Percentiles rank a stretch among this genome's conserved stretches.
phyloP scores from a whole-genome alignment of 2,113 vertebrate species.

The Notothenia coriiceps region DNA sequence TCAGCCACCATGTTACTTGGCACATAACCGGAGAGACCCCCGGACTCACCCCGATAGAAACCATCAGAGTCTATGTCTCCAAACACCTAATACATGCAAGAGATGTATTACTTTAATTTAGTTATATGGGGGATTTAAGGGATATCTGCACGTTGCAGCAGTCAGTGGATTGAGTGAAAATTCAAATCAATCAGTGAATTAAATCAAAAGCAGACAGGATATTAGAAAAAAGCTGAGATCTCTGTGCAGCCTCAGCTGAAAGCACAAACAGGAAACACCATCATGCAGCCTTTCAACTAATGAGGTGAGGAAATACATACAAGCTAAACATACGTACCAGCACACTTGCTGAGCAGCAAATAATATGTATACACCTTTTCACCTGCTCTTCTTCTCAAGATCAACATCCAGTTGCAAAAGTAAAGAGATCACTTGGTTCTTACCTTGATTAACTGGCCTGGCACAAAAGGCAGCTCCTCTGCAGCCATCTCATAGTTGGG shows the following conservation, averaged over 20 bases:
- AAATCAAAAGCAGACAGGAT: conserved; percentile 56
- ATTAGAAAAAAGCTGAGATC: conserved; percentile 30
- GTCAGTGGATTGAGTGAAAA: conserved; percentile 2
- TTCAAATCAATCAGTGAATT: conserved; percentile 21
- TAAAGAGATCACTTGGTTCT: not conserved
- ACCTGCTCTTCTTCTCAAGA: not conserved
- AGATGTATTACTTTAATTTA: not conserved
- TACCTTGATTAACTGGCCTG: conserved; percentile 97
- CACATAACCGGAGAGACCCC: conserved; percentile 89
- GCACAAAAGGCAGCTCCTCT: conserved; percentile 94
- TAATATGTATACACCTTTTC: not conserved
- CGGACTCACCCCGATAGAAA: conserved; percentile 91
- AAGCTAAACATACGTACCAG: not conserved
- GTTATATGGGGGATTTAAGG: not conserved
- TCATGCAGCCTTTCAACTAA: conserved; percentile 18
- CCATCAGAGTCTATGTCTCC: conserved; percentile 96
- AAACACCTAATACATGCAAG: conserved; percentile 82
- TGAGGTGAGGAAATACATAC: conserved; percentile 39
- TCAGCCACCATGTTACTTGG: conserved; percentile 98
- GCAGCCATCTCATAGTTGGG: conserved; percentile 93
- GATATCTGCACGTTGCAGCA: not conserved
- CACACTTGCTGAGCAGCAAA: not conserved
- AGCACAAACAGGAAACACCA: conserved; percentile 65
- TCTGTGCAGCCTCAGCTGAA: conserved; percentile 22
- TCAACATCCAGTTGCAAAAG: not conserved